phyloP scores from a whole-genome alignment of 2,797 vertebrate species.

The Squalus acanthias region DNA sequence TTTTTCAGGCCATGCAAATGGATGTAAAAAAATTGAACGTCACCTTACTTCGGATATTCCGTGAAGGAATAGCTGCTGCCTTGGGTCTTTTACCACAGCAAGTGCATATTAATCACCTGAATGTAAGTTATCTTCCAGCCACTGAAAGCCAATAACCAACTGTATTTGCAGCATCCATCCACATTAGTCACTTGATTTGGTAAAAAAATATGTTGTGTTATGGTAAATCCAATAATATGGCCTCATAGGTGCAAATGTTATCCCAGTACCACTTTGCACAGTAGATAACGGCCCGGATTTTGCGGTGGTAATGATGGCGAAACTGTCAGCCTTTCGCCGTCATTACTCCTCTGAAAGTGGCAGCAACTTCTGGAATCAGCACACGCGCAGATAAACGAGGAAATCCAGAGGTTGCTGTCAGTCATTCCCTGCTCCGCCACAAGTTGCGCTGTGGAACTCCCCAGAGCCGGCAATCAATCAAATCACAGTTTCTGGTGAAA shows the following conservation, averaged over 20 bases:
- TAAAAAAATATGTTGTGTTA: neutral
- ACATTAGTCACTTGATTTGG: no score
- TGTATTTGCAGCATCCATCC: neutral
- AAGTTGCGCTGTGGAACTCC: no score
- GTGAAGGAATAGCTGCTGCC: conserved; percentile 74
- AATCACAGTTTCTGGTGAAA: no score
- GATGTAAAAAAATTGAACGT: conserved; percentile 75
- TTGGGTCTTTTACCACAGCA: conserved; percentile 69
- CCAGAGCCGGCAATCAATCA: no score
- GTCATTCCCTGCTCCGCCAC: no score
- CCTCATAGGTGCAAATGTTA: neutral
- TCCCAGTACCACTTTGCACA: neutral
- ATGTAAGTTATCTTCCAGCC: conserved; percentile 58
- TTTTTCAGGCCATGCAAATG: conserved; percentile 76
- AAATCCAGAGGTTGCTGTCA: no score
- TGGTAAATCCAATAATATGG: neutral
- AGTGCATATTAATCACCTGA: conserved; percentile 79
- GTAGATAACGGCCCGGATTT: neutral
- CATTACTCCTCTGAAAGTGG: no score
- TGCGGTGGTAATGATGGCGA: no score
- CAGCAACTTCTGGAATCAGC: no score
- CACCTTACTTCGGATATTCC: conserved; percentile 78
- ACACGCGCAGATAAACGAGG: no score
- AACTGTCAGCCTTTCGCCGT: no score
- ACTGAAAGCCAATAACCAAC: neutral